Evolutionary conservation across 1,140 invertebrate genomes (phyloP).

Genomic region (Sycobia sp.): DNA sequence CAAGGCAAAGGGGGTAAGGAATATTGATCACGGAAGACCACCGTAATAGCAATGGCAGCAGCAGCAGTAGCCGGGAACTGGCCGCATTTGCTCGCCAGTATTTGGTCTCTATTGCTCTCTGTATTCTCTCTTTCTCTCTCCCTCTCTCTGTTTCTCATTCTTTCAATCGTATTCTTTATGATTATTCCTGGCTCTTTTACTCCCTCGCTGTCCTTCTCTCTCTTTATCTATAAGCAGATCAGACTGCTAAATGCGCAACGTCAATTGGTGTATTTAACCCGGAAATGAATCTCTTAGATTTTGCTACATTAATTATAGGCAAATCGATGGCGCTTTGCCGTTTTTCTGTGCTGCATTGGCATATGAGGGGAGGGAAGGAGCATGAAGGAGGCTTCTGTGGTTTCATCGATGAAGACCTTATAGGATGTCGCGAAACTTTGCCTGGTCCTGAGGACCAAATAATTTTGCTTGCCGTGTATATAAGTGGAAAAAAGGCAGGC

Average conservation of each 20-base stretch:
- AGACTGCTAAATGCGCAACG: slow-evolving; percentile 59
- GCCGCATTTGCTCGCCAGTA: slow-evolving; percentile 35
- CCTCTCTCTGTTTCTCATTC: slow-evolving; percentile 26
- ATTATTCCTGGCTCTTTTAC: slow-evolving; percentile 22
- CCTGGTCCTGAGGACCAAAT: slow-evolving; percentile 27
- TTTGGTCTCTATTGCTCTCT: too few species aligned
- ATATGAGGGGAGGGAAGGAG: not conserved
- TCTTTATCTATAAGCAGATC: slow-evolving; percentile 45
- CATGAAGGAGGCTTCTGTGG: slow-evolving; percentile 29
- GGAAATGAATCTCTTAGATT: slow-evolving; percentile 49
- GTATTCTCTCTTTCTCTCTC: slow-evolving; percentile 27
- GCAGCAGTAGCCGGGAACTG: slow-evolving; percentile 39
- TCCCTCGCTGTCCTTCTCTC: slow-evolving; percentile 32
- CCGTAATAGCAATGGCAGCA: slow-evolving; percentile 43
- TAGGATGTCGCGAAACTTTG: slow-evolving; percentile 31
- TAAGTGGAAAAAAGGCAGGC: too few species aligned
- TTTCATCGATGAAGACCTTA: slow-evolving; percentile 30
- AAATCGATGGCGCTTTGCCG: slow-evolving; percentile 29
- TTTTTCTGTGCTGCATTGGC: slow-evolving; percentile 31
- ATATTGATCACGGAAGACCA: slow-evolving; percentile 60
- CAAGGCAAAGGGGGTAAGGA: slow-evolving; percentile 62
- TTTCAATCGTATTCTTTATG: slow-evolving; percentile 16
- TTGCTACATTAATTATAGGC: slow-evolving; percentile 47
- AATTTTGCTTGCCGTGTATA: slow-evolving; percentile 32
- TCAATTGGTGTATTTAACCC: slow-evolving; percentile 56